Percentiles rank a stretch among this genome's conserved stretches.
These are phyloP conservation scores for Plutella xylostella DNA, from an alignment of 2,888 invertebrate species.

Conservation along the genomic window DNA sequence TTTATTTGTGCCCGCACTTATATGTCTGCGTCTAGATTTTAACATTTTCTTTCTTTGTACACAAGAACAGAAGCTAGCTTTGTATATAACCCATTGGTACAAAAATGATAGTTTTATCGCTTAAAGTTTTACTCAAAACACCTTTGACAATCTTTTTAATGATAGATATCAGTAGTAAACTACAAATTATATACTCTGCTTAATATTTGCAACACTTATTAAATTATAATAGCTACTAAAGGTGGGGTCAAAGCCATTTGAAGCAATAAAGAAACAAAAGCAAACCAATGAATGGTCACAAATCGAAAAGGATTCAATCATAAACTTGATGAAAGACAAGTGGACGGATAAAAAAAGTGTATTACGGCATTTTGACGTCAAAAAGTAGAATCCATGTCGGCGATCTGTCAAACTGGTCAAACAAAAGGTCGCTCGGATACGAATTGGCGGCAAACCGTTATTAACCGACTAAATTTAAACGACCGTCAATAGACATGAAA, in stretches of 20 bases:
- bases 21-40: conserved; percentile 4
- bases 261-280: conserved; percentile 48
- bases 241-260: too few relatives aligned
- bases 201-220: too few relatives aligned
- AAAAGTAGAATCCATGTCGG: conserved; percentile 60
- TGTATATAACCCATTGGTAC: too few relatives aligned
- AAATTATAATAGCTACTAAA: too few relatives aligned
- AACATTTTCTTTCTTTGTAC: too few relatives aligned
- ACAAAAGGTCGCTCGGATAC: conserved; percentile 35
- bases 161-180: too few relatives aligned
- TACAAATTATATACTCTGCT: too few relatives aligned
- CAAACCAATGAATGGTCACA: conserved; percentile 47
- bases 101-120: too few relatives aligned
- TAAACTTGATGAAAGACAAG: conserved; percentile 65
- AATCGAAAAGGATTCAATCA: conserved; percentile 47
- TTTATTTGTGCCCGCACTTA: conserved; percentile 7
- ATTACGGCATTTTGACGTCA: conserved; percentile 63
- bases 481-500: conserved; percentile 17
- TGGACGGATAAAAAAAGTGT: conserved; percentile 58
- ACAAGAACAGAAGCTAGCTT: too few relatives aligned
- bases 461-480: conserved; percentile 42
- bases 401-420: conserved; percentile 68
- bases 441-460: conserved; percentile 41
- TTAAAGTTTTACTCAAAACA: too few relatives aligned
- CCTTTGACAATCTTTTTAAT: too few relatives aligned